Percentiles rank a stretch among this genome's conserved stretches.
These are phyloP conservation scores for Napeogenes sylphis DNA, from an alignment of 2,888 invertebrate species.

Conservation along the genomic window DNA sequence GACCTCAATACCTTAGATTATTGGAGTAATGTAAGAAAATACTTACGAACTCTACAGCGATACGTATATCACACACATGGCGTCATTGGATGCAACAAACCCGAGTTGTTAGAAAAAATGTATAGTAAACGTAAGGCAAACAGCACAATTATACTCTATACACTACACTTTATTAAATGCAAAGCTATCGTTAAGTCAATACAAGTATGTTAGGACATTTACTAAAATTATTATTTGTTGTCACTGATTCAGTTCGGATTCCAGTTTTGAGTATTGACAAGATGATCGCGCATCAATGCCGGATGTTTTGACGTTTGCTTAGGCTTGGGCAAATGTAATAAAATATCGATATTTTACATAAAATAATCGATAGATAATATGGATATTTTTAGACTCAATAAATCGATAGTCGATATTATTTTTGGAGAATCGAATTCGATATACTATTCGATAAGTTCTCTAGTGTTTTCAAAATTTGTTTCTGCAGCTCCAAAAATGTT, in stretches of 20 bases:
- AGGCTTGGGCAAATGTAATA: too few relatives aligned
- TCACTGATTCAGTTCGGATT: constrained; percentile 52
- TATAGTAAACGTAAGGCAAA: constrained; percentile 62
- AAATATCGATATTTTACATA: too few relatives aligned
- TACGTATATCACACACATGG: constrained; percentile 79
- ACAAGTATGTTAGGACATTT: constrained; percentile 73
- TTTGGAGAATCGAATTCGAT: too few relatives aligned
- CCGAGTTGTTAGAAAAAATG: constrained; percentile 74
- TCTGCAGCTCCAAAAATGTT: too few relatives aligned
- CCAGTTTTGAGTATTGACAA: constrained; percentile 69
- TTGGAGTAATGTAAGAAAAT: constrained; percentile 72
- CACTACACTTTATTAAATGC: constrained; percentile 67
- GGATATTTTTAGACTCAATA: too few relatives aligned
- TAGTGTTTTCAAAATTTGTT: too few relatives aligned
- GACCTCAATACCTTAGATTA: constrained; percentile 54
- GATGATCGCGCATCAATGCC: constrained; percentile 78
- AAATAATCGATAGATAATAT: too few relatives aligned
- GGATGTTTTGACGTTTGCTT: too few relatives aligned
- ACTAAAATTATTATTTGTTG: constrained; percentile 76
- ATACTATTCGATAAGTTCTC: too few relatives aligned
- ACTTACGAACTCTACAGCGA: constrained; percentile 76
- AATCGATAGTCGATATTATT: too few relatives aligned
- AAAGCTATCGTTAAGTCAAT: constrained; percentile 67
- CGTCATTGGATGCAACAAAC: constrained; percentile 78
- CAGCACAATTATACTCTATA: constrained; percentile 62